Base-by-base conservation (phyloP, 1,140 invertebrate genomes). In the Gonatopus flavifemur region DNA sequence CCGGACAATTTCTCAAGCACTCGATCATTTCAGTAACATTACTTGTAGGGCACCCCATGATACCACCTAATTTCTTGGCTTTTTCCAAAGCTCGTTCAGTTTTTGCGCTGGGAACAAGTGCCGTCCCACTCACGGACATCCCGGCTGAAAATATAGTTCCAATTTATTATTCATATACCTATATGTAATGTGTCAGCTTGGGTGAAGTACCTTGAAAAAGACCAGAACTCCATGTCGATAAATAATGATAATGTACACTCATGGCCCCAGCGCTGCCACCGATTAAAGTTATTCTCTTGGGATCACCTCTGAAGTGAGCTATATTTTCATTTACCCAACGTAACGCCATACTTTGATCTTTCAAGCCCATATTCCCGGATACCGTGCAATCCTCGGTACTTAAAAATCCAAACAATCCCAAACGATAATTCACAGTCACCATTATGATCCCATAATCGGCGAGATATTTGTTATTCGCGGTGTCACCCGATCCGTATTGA, bases 101-200 rank as follows among this genome's bases (percentile, higher is more conserved):
- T 20, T 85, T 69, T 0, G 86, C 83, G 88, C 85, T 91, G 1
- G 82, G 81, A 54, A 78, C 78, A 8, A 88, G 66, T 4, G 83
- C 84, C 7, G 85, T 84, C 0, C 89, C 90, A 62, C 88, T 89
- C 76, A 85, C 82, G 1, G 88, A 82, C 21, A 91, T 85, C 1
- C 84, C 88, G 30, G 83, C 75, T 46, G 85, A 74, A 59, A 88
- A 88, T 37, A 88, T 69, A 53, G 6, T 28, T 28, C 12, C 12
- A 7, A 28, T 7, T 28, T 6, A 6, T 7, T 28, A 28, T 12
- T 12, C 6, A 7, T 12, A 28, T 7, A 7, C 25, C 12, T 28
- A 28, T 28, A 7, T 7, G 12, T 7, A 28, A 28, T 28, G 25
- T 28, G 6, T 7, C 25, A 28, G 6, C 6, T 28, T 28, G 6